Evolutionary conservation across 2,888 invertebrate species (phyloP).

Genomic region (Phoronis australis): DNA sequence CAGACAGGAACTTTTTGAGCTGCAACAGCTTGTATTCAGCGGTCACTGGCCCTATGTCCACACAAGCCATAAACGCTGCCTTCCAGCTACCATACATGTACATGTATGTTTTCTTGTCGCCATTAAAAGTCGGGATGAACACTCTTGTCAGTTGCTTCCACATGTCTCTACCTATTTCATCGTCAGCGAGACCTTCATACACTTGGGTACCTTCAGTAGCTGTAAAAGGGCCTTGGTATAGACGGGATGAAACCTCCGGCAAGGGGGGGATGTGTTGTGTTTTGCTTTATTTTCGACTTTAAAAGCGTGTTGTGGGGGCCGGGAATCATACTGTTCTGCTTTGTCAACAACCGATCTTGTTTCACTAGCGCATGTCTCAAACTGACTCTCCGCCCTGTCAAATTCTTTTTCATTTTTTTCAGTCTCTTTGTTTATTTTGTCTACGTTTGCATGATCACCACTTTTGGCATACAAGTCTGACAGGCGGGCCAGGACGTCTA

Average conservation of each 20-base stretch:
- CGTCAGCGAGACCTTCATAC: not conserved
- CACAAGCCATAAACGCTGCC: conserved; percentile 9
- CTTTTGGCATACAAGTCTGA: no score
- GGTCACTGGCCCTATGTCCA: conserved; percentile 7
- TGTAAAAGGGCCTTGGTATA: no score
- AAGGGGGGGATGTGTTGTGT: no score
- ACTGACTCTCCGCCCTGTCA: not conserved
- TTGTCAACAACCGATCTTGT: no score
- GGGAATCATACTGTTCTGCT: no score
- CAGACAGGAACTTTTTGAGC: conserved; percentile 8
- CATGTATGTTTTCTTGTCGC: conserved; percentile 9
- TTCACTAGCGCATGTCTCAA: not conserved
- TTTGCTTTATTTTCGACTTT: no score
- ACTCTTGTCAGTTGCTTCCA: conserved; percentile 6
- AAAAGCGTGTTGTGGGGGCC: no score
- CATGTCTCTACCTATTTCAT: conserved; percentile 3
- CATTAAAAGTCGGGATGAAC: conserved; percentile 6
- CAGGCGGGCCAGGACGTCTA: no score
- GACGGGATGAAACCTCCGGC: no score
- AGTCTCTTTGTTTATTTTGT: no score
- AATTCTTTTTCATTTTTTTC: no score
- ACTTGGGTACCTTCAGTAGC: no score
- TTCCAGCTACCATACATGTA: conserved; percentile 13
- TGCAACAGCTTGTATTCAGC: conserved; percentile 16
- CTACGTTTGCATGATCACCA: not conserved